Base-by-base conservation (phyloP, 2,888 invertebrate species). In the Sussaba pulchella region DNA sequence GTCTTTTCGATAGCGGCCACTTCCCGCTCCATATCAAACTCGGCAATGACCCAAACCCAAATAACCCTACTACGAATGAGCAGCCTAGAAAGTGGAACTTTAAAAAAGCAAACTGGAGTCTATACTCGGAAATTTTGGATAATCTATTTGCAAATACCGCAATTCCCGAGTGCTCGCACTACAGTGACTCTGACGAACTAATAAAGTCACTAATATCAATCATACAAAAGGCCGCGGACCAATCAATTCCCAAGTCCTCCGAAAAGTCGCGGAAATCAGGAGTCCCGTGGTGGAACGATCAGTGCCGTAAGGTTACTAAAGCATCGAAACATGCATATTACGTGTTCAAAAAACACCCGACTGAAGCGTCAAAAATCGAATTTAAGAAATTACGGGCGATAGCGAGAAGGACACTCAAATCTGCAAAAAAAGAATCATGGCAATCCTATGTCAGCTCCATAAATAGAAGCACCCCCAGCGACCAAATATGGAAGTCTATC, bases 1-100 rank as follows among this genome's bases (percentile, higher is more conserved):
- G 81, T 4, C 17, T 72, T 1, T 14, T 81, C 19, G 72, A 78
- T 1, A 81, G 78, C 10, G 80, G 82, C 31, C 83, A 85, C 36
- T 81, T 69, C 14, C 83, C 82, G 9, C 80, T 83, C 10, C 50
- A 73, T 9, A 72, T 83, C 12, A 47, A 63, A 3, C 2, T 47
- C 12, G 19, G 5, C 8, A 31, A 5, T 17, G 26, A 5, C 14
- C 14, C 59, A 4, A 24, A 24, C 31, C 2, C 31, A 57, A 17
- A 36, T 36, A 17, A 2, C 0, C n/a, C 1, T 36, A 36, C n/a
- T 24, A 17, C 41, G 0, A 63, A 26, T 12, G 21, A 21, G 24
- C 12, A 12, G 19, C 17, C 19, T 0, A 12, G 14, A 14, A 45
- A 1, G 1, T 61, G 59, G 19, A 61, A 41, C 4, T 36, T 61